These are phyloP conservation scores for Drosophila heteroneura DNA, from an alignment of 2,888 invertebrate genomes.

Conservation along the genomic window DNA sequence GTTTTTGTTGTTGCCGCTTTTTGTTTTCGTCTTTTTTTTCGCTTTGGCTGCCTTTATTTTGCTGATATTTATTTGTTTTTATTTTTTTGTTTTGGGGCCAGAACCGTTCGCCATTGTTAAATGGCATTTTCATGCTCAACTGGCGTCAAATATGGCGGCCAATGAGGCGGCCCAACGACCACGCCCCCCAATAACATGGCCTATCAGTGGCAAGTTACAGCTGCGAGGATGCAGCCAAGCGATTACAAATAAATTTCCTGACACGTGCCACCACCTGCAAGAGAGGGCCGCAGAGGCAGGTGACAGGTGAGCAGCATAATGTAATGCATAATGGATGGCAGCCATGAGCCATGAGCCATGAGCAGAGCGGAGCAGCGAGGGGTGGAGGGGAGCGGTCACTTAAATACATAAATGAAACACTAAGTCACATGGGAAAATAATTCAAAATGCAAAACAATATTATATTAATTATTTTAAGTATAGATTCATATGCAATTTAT, in stretches of 20 bases:
- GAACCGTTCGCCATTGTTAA: conserved; percentile 69
- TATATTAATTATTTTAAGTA: not conserved
- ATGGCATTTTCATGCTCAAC: conserved; percentile 81
- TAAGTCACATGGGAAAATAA: conserved; percentile 44
- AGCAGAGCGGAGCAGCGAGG: not conserved
- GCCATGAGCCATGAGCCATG: not conserved
- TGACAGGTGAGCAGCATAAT: conserved; percentile 49
- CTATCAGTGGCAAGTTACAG: not conserved
- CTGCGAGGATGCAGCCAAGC: conserved; percentile 20
- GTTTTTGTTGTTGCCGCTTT: conserved; percentile 19
- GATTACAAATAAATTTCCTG: conserved; percentile 65
- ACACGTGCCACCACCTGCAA: conserved; percentile 56
- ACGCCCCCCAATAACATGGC: conserved; percentile 19
- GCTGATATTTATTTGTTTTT: conserved; percentile 55
- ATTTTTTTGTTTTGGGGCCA: conserved; percentile 23
- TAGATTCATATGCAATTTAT: no score
- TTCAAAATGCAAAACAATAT: conserved; percentile 39
- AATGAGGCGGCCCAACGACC: conserved; percentile 53
- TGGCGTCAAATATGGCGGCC: conserved; percentile 78
- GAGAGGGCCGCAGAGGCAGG: not conserved
- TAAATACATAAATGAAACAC: conserved; percentile 48
- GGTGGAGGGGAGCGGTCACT: not conserved
- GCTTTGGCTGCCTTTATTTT: conserved; percentile 39
- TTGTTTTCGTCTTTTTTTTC: conserved; percentile 26
- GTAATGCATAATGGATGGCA: conserved; percentile 39